These are phyloP conservation scores for Spinus olivaceus DNA, from an alignment of 2,797 vertebrate species.

Conservation along the genomic window DNA sequence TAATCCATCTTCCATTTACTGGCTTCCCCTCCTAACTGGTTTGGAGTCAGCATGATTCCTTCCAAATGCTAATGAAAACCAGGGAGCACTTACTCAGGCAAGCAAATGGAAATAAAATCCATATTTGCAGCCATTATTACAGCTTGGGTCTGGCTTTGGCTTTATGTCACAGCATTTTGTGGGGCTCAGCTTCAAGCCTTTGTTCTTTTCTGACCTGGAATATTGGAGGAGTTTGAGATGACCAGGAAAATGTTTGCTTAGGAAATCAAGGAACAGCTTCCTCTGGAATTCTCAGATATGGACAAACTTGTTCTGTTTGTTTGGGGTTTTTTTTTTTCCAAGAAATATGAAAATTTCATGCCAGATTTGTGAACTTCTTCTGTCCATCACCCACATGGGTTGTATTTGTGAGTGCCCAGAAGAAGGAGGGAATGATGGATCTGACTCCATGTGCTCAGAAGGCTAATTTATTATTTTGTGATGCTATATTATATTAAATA, in stretches of 20 bases:
- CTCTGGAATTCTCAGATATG: not conserved
- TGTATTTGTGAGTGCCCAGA: too few relatives aligned
- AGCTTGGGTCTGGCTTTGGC: not conserved
- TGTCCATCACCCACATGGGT: too few relatives aligned
- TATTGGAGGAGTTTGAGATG: not conserved
- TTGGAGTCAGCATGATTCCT: not conserved
- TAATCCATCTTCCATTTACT: slow-evolving; percentile 52
- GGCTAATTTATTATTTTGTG: too few relatives aligned
- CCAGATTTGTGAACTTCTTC: not conserved
- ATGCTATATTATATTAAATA: too few relatives aligned
- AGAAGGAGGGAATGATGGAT: too few relatives aligned
- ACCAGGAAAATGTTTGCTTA: not conserved
- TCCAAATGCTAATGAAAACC: slow-evolving; percentile 39
- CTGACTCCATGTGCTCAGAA: too few relatives aligned
- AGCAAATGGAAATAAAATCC: slow-evolving; percentile 21
- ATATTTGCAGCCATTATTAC: not conserved
- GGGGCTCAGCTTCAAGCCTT: not conserved
- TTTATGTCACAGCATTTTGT: not conserved
- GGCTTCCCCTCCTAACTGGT: not conserved
- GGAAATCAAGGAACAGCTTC: not conserved
- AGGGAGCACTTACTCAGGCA: not conserved
- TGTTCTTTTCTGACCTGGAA: not conserved
- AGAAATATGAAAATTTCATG: not conserved
- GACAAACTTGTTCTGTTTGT: not conserved
- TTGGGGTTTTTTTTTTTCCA: not conserved